Base-by-base conservation (phyloP, 2,113 vertebrate genomes). In the Ochotona princeps region DNA sequence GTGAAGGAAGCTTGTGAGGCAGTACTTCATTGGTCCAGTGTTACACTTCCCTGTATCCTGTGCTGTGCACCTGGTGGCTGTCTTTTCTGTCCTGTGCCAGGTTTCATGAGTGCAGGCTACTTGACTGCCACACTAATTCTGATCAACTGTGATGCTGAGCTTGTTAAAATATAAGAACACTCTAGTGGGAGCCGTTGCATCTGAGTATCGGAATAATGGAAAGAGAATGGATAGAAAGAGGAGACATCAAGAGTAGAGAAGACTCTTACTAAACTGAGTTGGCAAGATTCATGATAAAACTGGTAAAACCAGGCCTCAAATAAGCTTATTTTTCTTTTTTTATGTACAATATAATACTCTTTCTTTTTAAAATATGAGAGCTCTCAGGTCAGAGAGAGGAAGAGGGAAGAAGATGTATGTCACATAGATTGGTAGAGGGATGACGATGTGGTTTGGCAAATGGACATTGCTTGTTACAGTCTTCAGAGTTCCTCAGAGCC, bases 261-360 rank as follows among this genome's bases (percentile, higher is more conserved):
- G 8, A 65, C 30, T 73, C 18, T 47, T 18, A 28, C 25, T 23
- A 38, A 54, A 80, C 7, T 13, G 89, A 18, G 3, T n/a, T n/a
- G 60, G 32, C 61, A 25, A n/a, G 74, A 57, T 63, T 47, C 12
- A 60, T 94, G 47, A 18, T 35, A 51, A 89, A 81, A 35, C 49
- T 13, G 25, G 23, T 44, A 44, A 44, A 44, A 44, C 38, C 38
- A 44, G 44, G 8, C 72, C 60, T 92, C 7, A 0, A 78, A 32
- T 82, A 83, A 54, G 28, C 26, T 72, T 47, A 35, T 87, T 82
- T 73, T 76, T 87, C 79, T 11, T n/a, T 87, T 95, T 61, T 12
- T 15, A 21, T 32, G n/a, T 61, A 23, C 60, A n/a, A 80, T 79
- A 17, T 30, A 25, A 8, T 25, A 35, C 21, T 61, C 0, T 61